Conservation (phyloP, 2,797 vertebrate species). For the Melanotaenia maccullochi region DNA sequence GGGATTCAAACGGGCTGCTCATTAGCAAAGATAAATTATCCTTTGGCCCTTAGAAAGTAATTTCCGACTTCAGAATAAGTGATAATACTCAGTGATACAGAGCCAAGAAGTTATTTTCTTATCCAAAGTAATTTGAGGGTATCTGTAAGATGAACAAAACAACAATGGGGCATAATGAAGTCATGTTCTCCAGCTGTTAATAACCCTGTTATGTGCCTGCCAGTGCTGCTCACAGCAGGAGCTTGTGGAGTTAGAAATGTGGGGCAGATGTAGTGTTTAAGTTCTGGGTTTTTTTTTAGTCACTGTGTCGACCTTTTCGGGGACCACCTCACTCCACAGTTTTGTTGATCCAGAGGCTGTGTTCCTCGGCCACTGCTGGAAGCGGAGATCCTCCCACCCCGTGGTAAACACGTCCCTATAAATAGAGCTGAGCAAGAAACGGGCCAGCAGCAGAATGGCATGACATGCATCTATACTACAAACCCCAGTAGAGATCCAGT, state of each 20-base stretch:
- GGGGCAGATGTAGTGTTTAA: constrained; percentile 19
- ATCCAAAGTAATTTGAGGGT: constrained; percentile 3
- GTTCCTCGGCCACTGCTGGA: constrained; percentile 30
- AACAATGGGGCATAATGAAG: background rate
- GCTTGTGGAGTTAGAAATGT: background rate
- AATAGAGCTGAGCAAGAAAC: constrained; percentile 71
- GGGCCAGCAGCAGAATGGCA: constrained; percentile 71
- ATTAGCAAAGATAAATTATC: constrained; percentile 29
- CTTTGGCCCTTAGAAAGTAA: constrained; percentile 15
- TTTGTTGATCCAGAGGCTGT: constrained; percentile 51
- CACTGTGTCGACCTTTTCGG: constrained; percentile 14
- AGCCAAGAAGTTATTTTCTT: background rate
- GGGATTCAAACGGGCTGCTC: constrained; percentile 25
- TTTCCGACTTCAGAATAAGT: background rate
- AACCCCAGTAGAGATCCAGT: constrained; percentile 45
- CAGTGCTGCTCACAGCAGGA: constrained; percentile 17
- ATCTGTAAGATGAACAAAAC: constrained; percentile 14
- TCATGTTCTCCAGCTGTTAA: constrained; percentile 40
- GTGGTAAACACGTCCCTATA: constrained; percentile 78
- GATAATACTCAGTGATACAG: background rate
- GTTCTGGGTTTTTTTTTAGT: background rate
- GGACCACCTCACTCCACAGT: constrained; percentile 36
- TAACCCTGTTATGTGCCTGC: constrained; percentile 30
- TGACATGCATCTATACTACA: constrained; percentile 73
- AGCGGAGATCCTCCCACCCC: constrained; percentile 50